Percentiles rank a stretch among this genome's conserved stretches.
Evolutionary conservation across 1,140 invertebrate species (phyloP).

Genomic region (Fopius arisanus): DNA sequence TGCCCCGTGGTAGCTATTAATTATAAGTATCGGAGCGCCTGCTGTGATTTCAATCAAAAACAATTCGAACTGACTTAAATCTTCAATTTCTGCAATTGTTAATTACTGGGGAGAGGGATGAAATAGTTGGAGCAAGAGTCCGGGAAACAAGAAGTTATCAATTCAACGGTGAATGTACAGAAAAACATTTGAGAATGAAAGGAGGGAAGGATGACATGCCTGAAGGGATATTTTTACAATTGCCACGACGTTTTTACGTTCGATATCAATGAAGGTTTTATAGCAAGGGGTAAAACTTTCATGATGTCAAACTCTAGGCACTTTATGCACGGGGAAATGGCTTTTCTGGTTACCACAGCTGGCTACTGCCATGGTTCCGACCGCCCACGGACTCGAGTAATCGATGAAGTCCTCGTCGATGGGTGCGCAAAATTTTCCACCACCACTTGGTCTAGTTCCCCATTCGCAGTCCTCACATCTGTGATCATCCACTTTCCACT

Average conservation of each 20-base stretch:
- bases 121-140: background rate
- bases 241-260: no score
- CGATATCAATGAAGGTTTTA: no score
- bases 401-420: constrained; percentile 68
- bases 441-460: constrained; percentile 58
- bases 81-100: no score
- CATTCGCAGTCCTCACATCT: constrained; percentile 69
- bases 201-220: background rate
- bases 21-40: background rate
- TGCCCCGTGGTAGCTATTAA: constrained; percentile 30
- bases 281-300: no score
- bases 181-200: no score
- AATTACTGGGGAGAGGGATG: background rate
- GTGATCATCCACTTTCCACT: constrained; percentile 70
- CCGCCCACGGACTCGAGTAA: constrained; percentile 67
- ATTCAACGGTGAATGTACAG: no score
- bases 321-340: no score
- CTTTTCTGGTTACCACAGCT: constrained; percentile 39
- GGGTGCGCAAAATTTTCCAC: constrained; percentile 59
- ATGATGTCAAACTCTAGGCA: no score
- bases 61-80: background rate
- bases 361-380: constrained; percentile 65
- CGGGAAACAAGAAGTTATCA: no score
- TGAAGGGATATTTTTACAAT: background rate
- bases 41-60: background rate